Base-by-base conservation (phyloP, 30 jellyfish, hydroid and myxozoan species). In the Cassiopea xamachana region DNA sequence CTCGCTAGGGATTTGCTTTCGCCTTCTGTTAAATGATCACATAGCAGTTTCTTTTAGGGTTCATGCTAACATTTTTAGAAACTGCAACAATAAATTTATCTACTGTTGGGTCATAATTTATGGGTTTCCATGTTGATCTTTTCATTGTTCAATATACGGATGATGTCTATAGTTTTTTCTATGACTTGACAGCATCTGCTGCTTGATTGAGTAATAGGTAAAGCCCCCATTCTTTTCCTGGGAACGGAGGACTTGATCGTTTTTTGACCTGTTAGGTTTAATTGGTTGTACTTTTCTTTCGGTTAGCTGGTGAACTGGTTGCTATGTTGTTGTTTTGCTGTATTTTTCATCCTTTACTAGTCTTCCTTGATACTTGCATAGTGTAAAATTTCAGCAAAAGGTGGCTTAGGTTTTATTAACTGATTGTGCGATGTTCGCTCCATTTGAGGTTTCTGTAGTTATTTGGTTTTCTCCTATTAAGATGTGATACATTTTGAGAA, bases 1-100 rank as follows among this genome's bases (percentile, higher is more conserved):
- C 62, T 47, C 27, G 12, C 82, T 73, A 73, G 62, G 2, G 82
- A 59, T 73, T 39, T 73, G 5, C 82, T 59, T 47, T 73, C 82
- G 59, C 82, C 59, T 45, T 73, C 13, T 39, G 62, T 73, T 73
- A 73, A 73, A 73, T 73, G 7, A 47, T 73, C 82, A 18, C 5
- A 44, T 73, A 59, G 82, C 6, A 70, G 80, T n/a, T 70, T 70
- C 48, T 70, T 70, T 17, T 47, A 2, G 82, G 82, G 50, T 73
- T 73, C 59, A 39, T 73, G 12, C n/a, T 27, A 73, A 73, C 16
- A 44, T 73, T 59, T n/a, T 44, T 47, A 27, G 82, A 73, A 13
- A 73, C 82, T 73, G 86, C 73, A 46, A 46, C 86, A 17, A 77
- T 47, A 44, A 77, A 77, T 46, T 76, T 51, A 8, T 47, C 73